These are phyloP conservation scores for Sialia sialis DNA, from an alignment of 2,113 vertebrate species.

Conservation along the genomic window DNA sequence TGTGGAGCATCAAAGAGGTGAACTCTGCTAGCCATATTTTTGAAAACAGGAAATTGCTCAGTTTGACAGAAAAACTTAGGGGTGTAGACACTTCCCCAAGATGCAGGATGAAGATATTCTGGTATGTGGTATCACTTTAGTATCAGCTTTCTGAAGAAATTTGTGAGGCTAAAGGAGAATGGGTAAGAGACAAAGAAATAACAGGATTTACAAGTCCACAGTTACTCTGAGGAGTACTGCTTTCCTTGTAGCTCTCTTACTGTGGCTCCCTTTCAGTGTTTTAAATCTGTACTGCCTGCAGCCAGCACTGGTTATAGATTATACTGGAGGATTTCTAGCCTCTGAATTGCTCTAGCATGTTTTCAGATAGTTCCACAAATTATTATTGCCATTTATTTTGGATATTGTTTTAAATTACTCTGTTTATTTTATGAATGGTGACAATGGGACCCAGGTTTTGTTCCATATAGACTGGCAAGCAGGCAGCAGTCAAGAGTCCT, in stretches of 20 bases:
- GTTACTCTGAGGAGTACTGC: neutral
- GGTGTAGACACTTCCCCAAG: neutral
- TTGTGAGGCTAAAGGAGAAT: neutral
- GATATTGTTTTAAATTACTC: neutral
- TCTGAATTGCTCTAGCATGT: neutral
- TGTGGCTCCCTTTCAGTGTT: neutral
- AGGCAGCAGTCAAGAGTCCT: neutral
- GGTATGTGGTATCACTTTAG: neutral
- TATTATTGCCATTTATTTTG: neutral
- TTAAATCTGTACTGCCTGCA: neutral
- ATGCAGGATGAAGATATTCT: neutral
- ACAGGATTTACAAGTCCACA: neutral
- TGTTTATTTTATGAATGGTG: neutral
- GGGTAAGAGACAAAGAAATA: neutral
- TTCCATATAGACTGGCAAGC: neutral
- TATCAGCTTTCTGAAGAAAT: neutral
- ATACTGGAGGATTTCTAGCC: neutral
- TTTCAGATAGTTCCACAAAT: neutral
- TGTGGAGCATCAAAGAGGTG: neutral
- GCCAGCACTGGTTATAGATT: neutral
- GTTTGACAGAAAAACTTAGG: neutral
- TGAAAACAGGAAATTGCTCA: neutral
- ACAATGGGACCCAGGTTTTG: neutral
- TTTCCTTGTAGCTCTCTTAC: neutral
- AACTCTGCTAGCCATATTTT: neutral